Evolutionary conservation across 1,140 invertebrate species (phyloP).

Genomic region (Chionoecetes opilio): DNA sequence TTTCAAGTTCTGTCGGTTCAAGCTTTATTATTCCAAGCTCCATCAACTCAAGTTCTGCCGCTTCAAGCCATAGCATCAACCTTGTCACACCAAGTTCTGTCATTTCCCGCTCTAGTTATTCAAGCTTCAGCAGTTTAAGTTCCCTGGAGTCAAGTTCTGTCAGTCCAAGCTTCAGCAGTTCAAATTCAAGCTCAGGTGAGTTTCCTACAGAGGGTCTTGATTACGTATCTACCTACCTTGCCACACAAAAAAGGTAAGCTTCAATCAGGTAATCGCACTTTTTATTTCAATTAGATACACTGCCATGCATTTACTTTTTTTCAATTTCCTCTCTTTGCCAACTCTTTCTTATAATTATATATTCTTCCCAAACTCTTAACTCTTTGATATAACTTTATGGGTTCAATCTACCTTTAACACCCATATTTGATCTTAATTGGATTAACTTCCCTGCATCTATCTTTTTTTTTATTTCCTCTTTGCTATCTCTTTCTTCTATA

Average conservation of each 20-base stretch:
- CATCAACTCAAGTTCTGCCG: neutral
- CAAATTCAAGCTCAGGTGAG: neutral
- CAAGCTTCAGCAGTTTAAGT: slow-evolving; percentile 37
- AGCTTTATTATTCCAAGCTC: neutral
- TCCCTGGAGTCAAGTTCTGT: neutral
- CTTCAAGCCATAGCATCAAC: slow-evolving; percentile 19
- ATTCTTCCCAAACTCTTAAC: neutral
- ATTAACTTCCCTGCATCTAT: neutral
- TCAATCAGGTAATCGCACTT: neutral
- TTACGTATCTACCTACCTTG: neutral
- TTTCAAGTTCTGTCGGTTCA: neutral
- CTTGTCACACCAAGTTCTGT: slow-evolving; percentile 11
- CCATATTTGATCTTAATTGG: no score
- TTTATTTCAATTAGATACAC: no score
- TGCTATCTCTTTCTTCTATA: neutral
- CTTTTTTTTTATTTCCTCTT: neutral
- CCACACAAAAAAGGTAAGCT: neutral
- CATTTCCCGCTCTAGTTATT: slow-evolving; percentile 35
- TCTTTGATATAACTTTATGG: no score
- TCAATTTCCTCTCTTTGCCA: neutral
- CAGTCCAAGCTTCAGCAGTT: slow-evolving; percentile 2
- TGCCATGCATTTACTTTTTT: no score
- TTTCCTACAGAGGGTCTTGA: neutral
- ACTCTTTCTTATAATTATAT: neutral
- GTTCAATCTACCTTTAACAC: no score